Conservation (phyloP, 1,140 invertebrate species). For the Trichogramma pretiosum region DNA sequence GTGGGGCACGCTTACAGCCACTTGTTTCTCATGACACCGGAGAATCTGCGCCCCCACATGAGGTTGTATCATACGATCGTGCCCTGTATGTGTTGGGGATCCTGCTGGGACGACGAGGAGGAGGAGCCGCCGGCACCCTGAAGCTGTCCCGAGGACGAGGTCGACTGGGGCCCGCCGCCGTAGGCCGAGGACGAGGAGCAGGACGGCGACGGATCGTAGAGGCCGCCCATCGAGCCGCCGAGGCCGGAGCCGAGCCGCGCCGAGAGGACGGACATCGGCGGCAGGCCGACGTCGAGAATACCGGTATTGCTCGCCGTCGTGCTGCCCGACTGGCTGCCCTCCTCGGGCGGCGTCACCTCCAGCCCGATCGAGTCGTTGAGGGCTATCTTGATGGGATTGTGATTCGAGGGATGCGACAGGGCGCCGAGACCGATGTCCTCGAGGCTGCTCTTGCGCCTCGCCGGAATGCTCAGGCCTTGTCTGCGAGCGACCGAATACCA, state of each 20-base stretch:
- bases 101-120: constrained; percentile 44
- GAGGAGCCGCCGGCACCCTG: constrained; percentile 18
- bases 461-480: constrained; percentile 58
- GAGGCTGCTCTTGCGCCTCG: constrained; percentile 66
- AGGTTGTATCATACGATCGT: constrained; percentile 89
- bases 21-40: constrained; percentile 58
- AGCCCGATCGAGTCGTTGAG: constrained; percentile 77
- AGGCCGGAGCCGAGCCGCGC: constrained; percentile 33
- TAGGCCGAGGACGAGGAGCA: constrained; percentile 26
- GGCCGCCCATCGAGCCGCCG: constrained; percentile 40
- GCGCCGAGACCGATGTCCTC: constrained; percentile 70
- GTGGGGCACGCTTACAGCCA: constrained; percentile 52
- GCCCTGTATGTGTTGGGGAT: constrained; percentile 71
- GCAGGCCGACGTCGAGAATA: constrained; percentile 50
- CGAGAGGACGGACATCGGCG: constrained; percentile 32
- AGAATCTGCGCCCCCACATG: constrained; percentile 75
- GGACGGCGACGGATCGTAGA: constrained; percentile 34
- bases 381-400: constrained; percentile 71
- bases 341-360: constrained; percentile 75
- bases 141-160: constrained; percentile 26
- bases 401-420: constrained; percentile 49
- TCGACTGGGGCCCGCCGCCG: constrained; percentile 26
- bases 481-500: constrained; percentile 34
- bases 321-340: constrained; percentile 47
- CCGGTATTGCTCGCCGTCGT: constrained; percentile 47